Percentiles rank a stretch among this genome's conserved stretches.
Evolutionary conservation across 2,113 vertebrate genomes (phyloP).

Genomic region (Chloropsis hardwickii): DNA sequence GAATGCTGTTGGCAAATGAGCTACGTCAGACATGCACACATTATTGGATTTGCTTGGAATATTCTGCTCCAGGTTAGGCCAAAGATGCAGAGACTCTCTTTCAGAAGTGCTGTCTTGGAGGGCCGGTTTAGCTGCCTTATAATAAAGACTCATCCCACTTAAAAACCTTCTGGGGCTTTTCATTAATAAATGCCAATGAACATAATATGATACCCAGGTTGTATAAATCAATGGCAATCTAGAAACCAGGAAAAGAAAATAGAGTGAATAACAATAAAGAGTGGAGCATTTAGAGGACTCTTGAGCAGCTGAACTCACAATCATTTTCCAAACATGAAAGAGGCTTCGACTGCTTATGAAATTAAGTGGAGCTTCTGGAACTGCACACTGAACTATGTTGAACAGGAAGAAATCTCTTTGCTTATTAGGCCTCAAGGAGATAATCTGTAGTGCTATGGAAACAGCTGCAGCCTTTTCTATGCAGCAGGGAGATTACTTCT

Average conservation of each 20-base stretch:
- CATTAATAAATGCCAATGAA: neutral
- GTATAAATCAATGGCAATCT: neutral
- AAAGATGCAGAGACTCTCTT: neutral
- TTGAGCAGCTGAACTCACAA: neutral
- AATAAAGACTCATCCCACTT: neutral
- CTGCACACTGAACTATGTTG: neutral
- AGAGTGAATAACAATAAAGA: neutral
- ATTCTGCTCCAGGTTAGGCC: neutral
- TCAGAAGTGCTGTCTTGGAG: neutral
- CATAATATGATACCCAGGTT: neutral
- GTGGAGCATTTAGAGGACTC: neutral
- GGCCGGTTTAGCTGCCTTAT: neutral
- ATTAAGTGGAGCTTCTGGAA: conserved; percentile 29
- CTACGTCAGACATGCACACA: neutral
- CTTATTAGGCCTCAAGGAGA: neutral
- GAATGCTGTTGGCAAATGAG: neutral
- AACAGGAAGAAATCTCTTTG: conserved; percentile 28
- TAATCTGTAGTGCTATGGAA: neutral
- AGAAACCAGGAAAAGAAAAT: conserved; percentile 15
- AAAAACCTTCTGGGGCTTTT: neutral
- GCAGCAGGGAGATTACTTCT: neutral
- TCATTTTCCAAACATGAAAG: neutral
- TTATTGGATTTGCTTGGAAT: neutral
- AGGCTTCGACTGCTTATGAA: conserved; percentile 1
- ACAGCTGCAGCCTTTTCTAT: neutral